Base-by-base conservation (phyloP, 2,797 vertebrate genomes). In the Siniperca undulata region DNA sequence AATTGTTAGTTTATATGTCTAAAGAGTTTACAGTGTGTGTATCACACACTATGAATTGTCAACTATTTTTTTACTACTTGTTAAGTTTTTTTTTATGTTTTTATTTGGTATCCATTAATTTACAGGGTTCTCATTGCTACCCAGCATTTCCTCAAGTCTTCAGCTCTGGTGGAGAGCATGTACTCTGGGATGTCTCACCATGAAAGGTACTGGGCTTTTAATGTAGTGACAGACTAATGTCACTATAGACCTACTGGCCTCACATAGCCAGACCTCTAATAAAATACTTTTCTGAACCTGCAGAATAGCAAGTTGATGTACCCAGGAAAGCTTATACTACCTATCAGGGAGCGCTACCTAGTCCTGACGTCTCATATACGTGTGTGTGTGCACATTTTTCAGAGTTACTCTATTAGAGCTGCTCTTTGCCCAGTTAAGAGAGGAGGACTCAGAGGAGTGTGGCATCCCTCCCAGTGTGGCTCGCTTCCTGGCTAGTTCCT, bases 71-170 rank as follows among this genome's bases (percentile, higher is more conserved):
- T 4, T 34, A 0, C 22, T 16, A 7, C 2, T 34, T 38, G 13
- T 62, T 27, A 64, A 2, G 17, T 50, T 55, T 69, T 73, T 69
- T 73, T 30, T 30, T 38, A 38, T 1, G 1, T 38, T 38, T 38
- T 8, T 58, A 56, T 38, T 55, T 53, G 5, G 2, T 81, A 2
- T 34, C 53, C 82, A 40, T 84, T 30, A 1, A 62, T 80, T 81
- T 88, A 66, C 93, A 99, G 99, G 88, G 96, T 98, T 84, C 90
- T 99, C 83, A 97, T 98, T 88, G 96, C 97, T 74, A 97, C 97
- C 58, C 97, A 97, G 70, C 96, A 97, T 93, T 97, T 99, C 90
- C 93, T 99, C 87, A 97, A 95, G 90, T 98, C 95, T 77, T 94
- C 97, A 17, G 93, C 95, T 70, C 91, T 99, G 92, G 95, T 97